These are phyloP conservation scores for Rhagonycha fulva DNA, from an alignment of 2,888 invertebrate species.

Conservation along the genomic window DNA sequence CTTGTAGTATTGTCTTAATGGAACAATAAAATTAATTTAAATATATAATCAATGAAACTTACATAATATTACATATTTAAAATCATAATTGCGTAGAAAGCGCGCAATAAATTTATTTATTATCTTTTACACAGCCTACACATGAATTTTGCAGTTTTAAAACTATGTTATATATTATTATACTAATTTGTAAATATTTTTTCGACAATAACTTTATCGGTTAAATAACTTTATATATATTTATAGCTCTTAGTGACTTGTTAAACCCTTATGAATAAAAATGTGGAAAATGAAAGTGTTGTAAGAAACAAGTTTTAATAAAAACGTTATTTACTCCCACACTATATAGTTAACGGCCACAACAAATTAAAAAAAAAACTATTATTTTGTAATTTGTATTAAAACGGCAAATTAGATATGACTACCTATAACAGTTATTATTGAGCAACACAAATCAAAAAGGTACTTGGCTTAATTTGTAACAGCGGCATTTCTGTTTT, in stretches of 20 bases:
- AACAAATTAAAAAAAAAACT: background rate
- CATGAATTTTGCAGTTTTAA: background rate
- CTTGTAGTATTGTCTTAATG: constrained; percentile 34
- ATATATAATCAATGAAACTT: constrained; percentile 32
- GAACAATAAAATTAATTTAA: constrained; percentile 35
- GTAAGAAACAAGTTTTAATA: background rate
- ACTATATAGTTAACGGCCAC: background rate
- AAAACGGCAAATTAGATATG: background rate
- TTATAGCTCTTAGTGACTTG: background rate
- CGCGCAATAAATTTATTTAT: constrained; percentile 16
- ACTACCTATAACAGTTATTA: too few relatives aligned
- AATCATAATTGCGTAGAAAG: constrained; percentile 22
- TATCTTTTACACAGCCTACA: constrained; percentile 12
- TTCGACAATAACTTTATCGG: background rate
- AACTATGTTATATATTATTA: background rate
- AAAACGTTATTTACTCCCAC: background rate
- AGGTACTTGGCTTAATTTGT: too few relatives aligned
- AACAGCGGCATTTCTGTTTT: too few relatives aligned
- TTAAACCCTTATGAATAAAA: background rate
- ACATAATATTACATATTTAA: constrained; percentile 19
- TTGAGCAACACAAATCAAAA: too few relatives aligned
- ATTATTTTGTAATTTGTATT: background rate
- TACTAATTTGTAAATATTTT: background rate
- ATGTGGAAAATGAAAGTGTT: background rate
- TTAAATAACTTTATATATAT: background rate